Base-by-base conservation (phyloP, 2,797 vertebrate genomes). In the Megalops cyprinoides region DNA sequence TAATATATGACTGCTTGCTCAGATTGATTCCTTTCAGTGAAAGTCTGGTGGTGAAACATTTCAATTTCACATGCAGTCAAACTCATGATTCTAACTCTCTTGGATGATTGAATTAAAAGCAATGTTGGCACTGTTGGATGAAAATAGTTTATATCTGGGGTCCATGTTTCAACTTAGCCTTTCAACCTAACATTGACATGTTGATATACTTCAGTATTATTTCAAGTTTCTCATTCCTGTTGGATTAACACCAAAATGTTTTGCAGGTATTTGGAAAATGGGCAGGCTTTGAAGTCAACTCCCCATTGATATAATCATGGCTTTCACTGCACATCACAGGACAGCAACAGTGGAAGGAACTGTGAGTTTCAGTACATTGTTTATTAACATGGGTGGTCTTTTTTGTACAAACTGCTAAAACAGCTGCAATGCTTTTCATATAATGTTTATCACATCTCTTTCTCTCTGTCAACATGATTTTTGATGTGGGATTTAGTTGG, bases 261-360 rank as follows among this genome's bases (percentile, higher is more conserved):
- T 74, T 65, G 14, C 58, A 81, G 79, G 73, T n/a, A 23, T 34
- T 53, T 53, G 58, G 28, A 5, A 74, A 12, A 56, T 48, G 44
- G 46, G 42, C 23, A 8, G 39, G 15, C 12, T 51, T 42, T 81
- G 73, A 75, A 37, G 46, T 67, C 56, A 44, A 10, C 23, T 51
- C 56, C n/a, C 62, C 39, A n/a, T 10, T 20, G 73, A 5, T 7
- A 39, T 58, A 65, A 48, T 28, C 46, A 81, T 81, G 79, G 74
- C 58, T 39, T 67, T 37, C 46, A 51, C 74, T 15, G 12, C 58
- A 18, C 79, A 53, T 42, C 44, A 74, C 55, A 81, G 67, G 58
- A 74, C 34, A 46, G 58, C 56, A 15, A 23, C 58, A 37, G 9
- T 44, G 15, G 79, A 76, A 62, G 79, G 79, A 65, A 62, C 74